Evolutionary conservation across 37 sponge, comb jelly and placozoan genomes (phyloP), one percentile per base, ranked within the genome.

Genomic region (Mnemiopsis leidyi): DNA sequence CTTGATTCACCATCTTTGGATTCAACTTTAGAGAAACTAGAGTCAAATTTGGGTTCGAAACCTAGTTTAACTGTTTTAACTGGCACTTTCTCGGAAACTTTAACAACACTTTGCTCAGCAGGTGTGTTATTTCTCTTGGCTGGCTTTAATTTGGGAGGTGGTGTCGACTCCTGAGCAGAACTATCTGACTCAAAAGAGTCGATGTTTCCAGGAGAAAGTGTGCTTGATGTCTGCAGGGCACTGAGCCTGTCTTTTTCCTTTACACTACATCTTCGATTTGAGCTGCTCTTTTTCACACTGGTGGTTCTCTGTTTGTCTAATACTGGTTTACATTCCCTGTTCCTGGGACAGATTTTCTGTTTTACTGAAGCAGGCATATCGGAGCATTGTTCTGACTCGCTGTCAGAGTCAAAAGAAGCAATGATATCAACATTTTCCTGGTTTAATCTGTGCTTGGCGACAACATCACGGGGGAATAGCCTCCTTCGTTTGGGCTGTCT

Each of bases 101-200:
- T 71, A 71, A 5, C 29, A 71, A 29, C 16, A 23, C 23, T 71
- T 71, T 71, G 23, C 16, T 25, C 23, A 71, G 73, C 29, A 23
- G 26, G 73, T 29, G 16, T 21, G 18, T 61, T 61, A n/a, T 67
- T 67, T 20, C 20, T 67, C 13, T 21, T 20, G 68, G 18, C 68
- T 71, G 73, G 23, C 26, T 5, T 5, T 71, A 7, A 29, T 71
- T 71, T 3, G 23, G 29, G 23, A 29, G 18, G 18, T 61, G 68
- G 68, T 21, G 68, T 21, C 9, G 9, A 61, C 68, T 61, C 73
- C 23, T 71, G 3, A 3, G 23, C 23, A 23, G 73, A 71, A 18
- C 23, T 71, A 3, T 71, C 73, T n/a, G 73, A 71, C 26, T 71
- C 73, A 71, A 71, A 71, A 29, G 73, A 71, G 23, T 23, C 73